Conservation (phyloP, 1,140 invertebrate species). For the Catajapyx aquilonaris region DNA sequence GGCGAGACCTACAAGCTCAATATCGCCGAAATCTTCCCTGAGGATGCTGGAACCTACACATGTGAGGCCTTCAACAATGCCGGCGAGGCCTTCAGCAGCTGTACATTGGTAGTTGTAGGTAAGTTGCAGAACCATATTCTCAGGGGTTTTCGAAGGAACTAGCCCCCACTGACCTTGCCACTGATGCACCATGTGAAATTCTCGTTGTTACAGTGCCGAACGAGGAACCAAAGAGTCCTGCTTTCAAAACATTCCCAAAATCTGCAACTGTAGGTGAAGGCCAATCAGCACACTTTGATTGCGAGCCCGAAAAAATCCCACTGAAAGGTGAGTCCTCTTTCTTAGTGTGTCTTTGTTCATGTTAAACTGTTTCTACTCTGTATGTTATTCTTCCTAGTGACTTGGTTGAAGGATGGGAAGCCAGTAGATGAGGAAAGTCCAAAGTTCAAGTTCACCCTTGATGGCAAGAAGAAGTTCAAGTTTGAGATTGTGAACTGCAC, state of each 20-base stretch:
- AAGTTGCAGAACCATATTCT: conserved; percentile 13
- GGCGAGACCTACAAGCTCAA: conserved; percentile 76
- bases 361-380: not conserved
- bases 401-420: conserved; percentile 82
- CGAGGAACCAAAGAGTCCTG: conserved; percentile 59
- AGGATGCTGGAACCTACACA: conserved; percentile 81
- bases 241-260: conserved; percentile 70
- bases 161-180: not conserved
- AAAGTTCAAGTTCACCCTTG: conserved; percentile 59
- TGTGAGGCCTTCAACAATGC: conserved; percentile 91
- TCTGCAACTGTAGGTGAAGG: conserved; percentile 66
- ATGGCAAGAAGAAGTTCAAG: conserved; percentile 50
- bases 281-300: conserved; percentile 55
- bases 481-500: conserved; percentile 47
- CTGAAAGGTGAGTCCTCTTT: conserved; percentile 30
- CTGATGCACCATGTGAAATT: too few relatives aligned
- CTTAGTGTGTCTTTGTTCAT: not conserved
- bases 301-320: conserved; percentile 47
- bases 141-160: not conserved
- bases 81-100: conserved; percentile 81
- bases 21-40: conserved; percentile 86
- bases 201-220: conserved; percentile 43
- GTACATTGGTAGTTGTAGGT: conserved; percentile 58
- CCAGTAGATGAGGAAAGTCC: conserved; percentile 48
- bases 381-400: conserved; percentile 22